A percentile compares a stretch with the other conserved stretches of the same genome.
Conservation (phyloP, 1,140 invertebrate species). For the Cherax destructor region DNA sequence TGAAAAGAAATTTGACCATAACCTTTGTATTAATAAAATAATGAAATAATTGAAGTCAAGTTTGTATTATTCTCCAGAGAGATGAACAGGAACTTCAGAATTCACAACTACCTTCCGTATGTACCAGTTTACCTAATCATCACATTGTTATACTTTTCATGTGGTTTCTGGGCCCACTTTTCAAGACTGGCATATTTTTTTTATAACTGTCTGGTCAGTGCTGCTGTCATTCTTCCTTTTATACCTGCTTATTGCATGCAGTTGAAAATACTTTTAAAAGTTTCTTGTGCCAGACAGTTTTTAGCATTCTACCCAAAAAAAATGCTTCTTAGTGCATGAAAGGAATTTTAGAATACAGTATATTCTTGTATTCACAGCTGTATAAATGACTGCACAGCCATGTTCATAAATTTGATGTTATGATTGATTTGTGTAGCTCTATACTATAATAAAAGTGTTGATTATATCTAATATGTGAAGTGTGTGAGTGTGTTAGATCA, state of each 20-base stretch:
- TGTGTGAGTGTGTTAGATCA: too few relatives aligned
- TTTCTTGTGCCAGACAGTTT: neutral
- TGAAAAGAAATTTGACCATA: neutral
- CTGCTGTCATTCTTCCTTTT: neutral
- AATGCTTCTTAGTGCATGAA: neutral
- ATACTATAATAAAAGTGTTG: too few relatives aligned
- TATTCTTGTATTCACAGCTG: neutral
- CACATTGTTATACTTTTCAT: neutral
- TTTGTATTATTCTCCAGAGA: conserved; percentile 4
- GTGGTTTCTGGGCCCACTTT: neutral
- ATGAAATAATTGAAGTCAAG: neutral
- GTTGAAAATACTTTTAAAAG: neutral
- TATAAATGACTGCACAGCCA: neutral
- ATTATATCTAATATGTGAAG: too few relatives aligned
- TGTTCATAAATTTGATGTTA: too few relatives aligned
- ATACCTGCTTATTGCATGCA: neutral
- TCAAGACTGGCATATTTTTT: neutral
- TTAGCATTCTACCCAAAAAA: neutral
- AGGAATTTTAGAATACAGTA: neutral
- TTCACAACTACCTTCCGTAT: neutral
- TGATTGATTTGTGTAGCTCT: too few relatives aligned
- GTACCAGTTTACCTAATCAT: neutral
- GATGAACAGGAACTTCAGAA: neutral
- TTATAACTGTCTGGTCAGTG: neutral
- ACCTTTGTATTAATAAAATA: neutral